Evolutionary conservation across 2,797 vertebrate genomes (phyloP).

Genomic region (Lateolabrax maculatus): DNA sequence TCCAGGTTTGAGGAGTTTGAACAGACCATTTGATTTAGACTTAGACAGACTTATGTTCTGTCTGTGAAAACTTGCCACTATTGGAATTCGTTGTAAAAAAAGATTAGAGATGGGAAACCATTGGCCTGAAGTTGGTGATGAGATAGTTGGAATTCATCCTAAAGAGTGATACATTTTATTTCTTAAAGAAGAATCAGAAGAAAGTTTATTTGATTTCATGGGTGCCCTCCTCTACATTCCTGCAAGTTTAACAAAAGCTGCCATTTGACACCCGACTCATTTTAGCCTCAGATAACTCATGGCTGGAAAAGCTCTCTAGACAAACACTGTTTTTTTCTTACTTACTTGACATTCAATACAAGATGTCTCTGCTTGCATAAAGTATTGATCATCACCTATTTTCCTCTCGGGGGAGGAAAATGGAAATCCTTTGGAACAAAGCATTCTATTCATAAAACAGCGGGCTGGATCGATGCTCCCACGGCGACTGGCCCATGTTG

Average conservation of each 20-base stretch:
- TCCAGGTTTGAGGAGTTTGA: neutral
- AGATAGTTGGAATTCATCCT: neutral
- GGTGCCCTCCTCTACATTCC: neutral
- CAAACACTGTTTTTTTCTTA: conserved; percentile 20
- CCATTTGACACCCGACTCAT: neutral
- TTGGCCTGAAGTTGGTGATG: neutral
- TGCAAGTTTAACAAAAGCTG: conserved; percentile 19
- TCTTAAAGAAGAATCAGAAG: neutral
- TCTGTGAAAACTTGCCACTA: neutral
- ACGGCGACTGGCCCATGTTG: conserved; percentile 32
- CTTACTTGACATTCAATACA: conserved; percentile 47
- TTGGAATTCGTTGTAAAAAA: too few relatives aligned
- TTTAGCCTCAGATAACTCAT: conserved; percentile 12
- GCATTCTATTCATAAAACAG: conserved; percentile 65
- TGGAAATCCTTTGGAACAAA: conserved; percentile 63
- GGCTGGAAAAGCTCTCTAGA: conserved; percentile 16
- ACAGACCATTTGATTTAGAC: neutral
- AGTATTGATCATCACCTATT: conserved; percentile 64
- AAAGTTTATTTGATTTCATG: neutral
- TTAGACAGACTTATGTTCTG: neutral
- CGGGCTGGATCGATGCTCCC: conserved; percentile 56
- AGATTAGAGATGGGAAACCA: neutral
- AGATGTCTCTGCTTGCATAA: conserved; percentile 55
- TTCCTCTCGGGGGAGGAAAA: conserved; percentile 41
- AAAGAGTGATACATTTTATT: neutral